Evolutionary conservation across 1,140 invertebrate genomes (phyloP), one percentile per base, ranked within the genome.

Genomic region (Triops cancriformis): DNA sequence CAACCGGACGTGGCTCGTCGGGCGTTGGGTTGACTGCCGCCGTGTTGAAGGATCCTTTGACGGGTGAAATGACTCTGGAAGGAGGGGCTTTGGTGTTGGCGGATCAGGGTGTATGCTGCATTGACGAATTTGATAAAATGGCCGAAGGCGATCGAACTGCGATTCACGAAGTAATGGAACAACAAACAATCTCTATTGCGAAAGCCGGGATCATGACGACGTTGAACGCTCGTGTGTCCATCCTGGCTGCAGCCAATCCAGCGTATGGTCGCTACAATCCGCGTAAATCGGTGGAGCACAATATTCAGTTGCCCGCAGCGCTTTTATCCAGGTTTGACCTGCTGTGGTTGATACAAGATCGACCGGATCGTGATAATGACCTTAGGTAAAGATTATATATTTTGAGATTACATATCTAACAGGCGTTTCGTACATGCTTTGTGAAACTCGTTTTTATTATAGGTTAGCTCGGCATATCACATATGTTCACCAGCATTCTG

Each of bases 51-150:
- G 98, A 99, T 87, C 94, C 95, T 0, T 84, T 99, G 23, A 99
- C 98, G 0, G 95, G 95, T 3, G 96, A 99, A 86, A 97, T 99
- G 95, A 94, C 93, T 80, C 84, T 99, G 4, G 98, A 99, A 86
- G 98, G 97, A 42, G 98, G 98, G 26, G 96, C 98, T n/a, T 86
- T 99, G 1, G 98, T 99, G 12, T 84, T 99, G 73, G 98, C 98
- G 18, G 98, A 99, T 87, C 91, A 96, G 82, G 93, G 98, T 27
- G 94, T 99, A 45, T 99, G 98, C 84, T 99, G 98, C 83, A 99
- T 99, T 85, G 98, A 99, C 83, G 98, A 99, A 86, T 99, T 99
- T 86, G 98, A 99, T 85, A 99, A 99, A 87, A 99, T 99, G 97
- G 92, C 96, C 72, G 97, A 99, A 78, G 84, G 85, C 14, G 98